Evolutionary conservation across 2,888 invertebrate genomes (phyloP), one percentile per base, ranked within the genome.

Genomic region (Pollenia angustigena): DNA sequence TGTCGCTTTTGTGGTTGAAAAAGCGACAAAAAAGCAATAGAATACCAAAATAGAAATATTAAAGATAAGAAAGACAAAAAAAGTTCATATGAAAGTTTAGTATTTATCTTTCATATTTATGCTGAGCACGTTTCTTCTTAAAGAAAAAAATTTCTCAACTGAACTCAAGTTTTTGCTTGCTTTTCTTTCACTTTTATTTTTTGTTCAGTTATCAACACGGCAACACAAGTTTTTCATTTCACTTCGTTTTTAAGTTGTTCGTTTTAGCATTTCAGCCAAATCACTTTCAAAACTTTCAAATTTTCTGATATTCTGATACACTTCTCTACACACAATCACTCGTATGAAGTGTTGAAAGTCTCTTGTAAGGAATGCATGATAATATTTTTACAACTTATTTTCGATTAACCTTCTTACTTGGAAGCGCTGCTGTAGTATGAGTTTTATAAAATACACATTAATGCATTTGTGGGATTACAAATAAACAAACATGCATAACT

Each of bases 111-210:
- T 52, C 18, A 60, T 80, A 69, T 69, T 80, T 83, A 86, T 86
- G 79, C 86, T 40, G 75, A 72, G 80, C 83, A 86, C 86, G 83
- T 83, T 86, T 86, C 52, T 76, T 75, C 58, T 71, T 76, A 83
- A 32, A 32, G 6, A 32, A 32, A 32, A 32, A 82, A 68, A 74
- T 79, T 74, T 68, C 42, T 50, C 32, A 68, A 48, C 40, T 32
- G n/a, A 80, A 62, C 72, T 56, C 42, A 71, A 72, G 64, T 56
- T 72, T 62, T 54, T 7, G 14, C n/a, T 32, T 52, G 2, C 42
- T 71, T 50, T 0, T 8, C n/a, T 71, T 44, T 81, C 12, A 44
- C 2, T 64, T 66, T 62, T 44, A 16, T 80, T 60, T 68, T 69
- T 60, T 62, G 56, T 69, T 42, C 75, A 64, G 62, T 56, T 76